phyloP scores from a whole-genome alignment of 2,113 vertebrate species.

The Misgurnus anguillicaudatus region DNA sequence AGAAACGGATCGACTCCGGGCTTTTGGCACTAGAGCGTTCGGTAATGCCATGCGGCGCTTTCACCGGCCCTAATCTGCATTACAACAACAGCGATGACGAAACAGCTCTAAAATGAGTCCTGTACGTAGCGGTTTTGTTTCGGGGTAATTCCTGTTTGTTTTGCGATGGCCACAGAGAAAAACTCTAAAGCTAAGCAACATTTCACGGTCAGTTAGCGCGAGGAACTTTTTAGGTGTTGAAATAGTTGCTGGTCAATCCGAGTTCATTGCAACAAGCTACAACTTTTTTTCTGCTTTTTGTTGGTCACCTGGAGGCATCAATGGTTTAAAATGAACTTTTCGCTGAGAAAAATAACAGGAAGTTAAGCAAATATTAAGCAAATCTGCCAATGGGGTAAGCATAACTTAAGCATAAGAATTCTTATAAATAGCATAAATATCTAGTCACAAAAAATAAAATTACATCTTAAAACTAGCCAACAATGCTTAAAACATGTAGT shows the following conservation, averaged over 20 bases:
- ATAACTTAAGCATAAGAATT: no score
- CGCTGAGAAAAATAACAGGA: no score
- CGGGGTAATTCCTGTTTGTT: background rate
- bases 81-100: conserved; percentile 14
- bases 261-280: conserved; percentile 4
- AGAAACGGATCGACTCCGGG: conserved; percentile 36
- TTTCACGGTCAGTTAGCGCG: conserved; percentile 22
- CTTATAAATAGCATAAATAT: no score
- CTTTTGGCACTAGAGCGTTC: conserved; percentile 41
- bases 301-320: background rate
- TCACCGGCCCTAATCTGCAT: conserved; percentile 34
- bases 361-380: no score
- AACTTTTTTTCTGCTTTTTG: background rate
- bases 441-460: no score
- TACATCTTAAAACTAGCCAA: no score
- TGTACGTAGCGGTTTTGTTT: conserved; percentile 10
- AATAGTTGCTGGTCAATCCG: conserved; percentile 25
- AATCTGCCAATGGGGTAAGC: no score
- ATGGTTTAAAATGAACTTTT: background rate
- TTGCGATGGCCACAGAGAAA: background rate
- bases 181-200: background rate
- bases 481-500: no score
- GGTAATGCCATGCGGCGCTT: conserved; percentile 28
- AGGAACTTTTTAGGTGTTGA: background rate
- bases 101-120: conserved; percentile 17